Conservation (phyloP, 2,888 invertebrate species). For the Labia minor region DNA sequence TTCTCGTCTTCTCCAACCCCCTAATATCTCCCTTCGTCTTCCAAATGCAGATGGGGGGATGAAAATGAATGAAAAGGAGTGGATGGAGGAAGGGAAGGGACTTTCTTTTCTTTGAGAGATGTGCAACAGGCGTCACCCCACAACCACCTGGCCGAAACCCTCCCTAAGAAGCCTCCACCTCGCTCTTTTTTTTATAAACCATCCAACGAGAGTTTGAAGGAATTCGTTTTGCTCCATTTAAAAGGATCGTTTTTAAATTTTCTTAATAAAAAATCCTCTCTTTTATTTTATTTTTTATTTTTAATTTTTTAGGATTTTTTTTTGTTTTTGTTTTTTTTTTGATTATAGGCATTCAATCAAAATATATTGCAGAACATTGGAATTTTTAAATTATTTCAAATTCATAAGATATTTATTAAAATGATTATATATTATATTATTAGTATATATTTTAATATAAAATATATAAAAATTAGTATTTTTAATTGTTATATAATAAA, state of each 20-base stretch:
- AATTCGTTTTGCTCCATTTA: background rate
- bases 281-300: too few species aligned
- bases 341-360: too few species aligned
- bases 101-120: background rate
- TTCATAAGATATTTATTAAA: too few species aligned
- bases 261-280: too few species aligned
- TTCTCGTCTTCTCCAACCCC: background rate
- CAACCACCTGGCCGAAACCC: background rate
- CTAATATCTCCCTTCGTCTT: background rate
- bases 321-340: too few species aligned
- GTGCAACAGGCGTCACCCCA: constrained; percentile 7
- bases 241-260: background rate
- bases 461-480: too few species aligned
- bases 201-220: constrained; percentile 2
- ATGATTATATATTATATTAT: too few species aligned
- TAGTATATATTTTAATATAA: too few species aligned
- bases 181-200: background rate
- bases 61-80: background rate
- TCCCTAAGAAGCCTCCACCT: background rate
- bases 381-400: too few species aligned
- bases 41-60: background rate
- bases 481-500: too few species aligned
- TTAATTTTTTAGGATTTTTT: too few species aligned
- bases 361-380: too few species aligned
- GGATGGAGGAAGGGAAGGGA: background rate